phyloP scores from a whole-genome alignment of 1,140 invertebrate genomes.

The Tetranychus cinnabarinus region DNA sequence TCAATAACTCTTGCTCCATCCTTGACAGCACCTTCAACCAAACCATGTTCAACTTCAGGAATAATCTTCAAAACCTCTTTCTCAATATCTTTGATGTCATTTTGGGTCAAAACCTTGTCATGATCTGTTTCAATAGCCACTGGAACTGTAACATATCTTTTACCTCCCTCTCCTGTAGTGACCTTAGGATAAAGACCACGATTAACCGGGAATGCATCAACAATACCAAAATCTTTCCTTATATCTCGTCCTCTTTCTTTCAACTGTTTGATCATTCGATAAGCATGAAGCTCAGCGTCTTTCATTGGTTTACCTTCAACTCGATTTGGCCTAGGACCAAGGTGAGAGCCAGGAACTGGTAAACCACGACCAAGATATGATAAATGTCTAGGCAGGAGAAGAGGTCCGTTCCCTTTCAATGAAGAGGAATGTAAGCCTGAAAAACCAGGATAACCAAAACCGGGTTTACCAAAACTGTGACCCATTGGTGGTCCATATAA shows the following conservation, averaged over 20 bases:
- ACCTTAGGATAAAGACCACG: neutral
- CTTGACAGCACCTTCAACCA: neutral
- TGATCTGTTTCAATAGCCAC: slow-evolving; percentile 8
- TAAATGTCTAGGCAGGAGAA: too few relatives aligned
- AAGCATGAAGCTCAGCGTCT: neutral
- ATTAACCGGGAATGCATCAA: neutral
- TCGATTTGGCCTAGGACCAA: too few relatives aligned
- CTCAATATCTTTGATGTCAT: slow-evolving; percentile 5
- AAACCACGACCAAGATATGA: too few relatives aligned
- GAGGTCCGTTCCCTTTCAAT: too few relatives aligned
- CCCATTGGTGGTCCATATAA: too few relatives aligned
- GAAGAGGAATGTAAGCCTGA: too few relatives aligned
- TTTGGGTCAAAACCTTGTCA: slow-evolving; percentile 2
- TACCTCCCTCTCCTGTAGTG: neutral
- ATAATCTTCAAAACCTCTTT: neutral
- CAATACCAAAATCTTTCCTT: neutral
- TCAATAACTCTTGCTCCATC: neutral
- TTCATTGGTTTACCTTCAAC: neutral
- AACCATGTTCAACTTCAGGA: neutral
- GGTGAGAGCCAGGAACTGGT: too few relatives aligned
- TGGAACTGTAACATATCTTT: slow-evolving; percentile 5
- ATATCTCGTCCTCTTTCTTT: neutral
- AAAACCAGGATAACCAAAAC: too few relatives aligned
- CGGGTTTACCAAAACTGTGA: too few relatives aligned
- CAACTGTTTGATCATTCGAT: neutral